A percentile compares a stretch with the other conserved stretches of the same genome.
Evolutionary conservation across 1,140 invertebrate species (phyloP).

Genomic region (Psix sp.): DNA sequence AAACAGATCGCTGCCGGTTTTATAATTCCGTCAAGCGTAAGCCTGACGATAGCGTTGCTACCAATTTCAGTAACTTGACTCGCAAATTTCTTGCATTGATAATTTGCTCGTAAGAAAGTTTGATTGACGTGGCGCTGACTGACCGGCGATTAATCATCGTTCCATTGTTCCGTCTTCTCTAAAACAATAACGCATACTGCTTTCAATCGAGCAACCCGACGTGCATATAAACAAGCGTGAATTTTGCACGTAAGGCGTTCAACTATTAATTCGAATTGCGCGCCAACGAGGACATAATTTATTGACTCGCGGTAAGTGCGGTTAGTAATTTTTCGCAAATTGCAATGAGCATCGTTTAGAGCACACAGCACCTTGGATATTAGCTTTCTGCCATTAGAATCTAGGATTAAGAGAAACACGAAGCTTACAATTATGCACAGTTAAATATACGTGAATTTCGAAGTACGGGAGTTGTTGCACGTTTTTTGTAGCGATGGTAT

Average conservation of each 20-base stretch:
- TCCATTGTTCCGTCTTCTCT: constrained; percentile 14
- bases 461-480: not conserved
- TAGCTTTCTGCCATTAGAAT: too few relatives aligned
- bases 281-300: too few relatives aligned
- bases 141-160: constrained; percentile 22
- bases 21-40: constrained; percentile 38
- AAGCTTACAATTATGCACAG: too few relatives aligned
- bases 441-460: too few relatives aligned
- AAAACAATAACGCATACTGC: constrained; percentile 14
- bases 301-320: too few relatives aligned
- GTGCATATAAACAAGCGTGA: constrained; percentile 20
- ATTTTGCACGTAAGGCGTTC: not conserved
- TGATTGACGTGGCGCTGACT: constrained; percentile 21
- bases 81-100: constrained; percentile 23
- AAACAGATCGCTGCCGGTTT: constrained; percentile 57
- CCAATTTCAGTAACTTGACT: constrained; percentile 18
- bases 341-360: too few relatives aligned
- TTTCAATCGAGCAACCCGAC: constrained; percentile 16
- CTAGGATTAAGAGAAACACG: too few relatives aligned
- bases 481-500: constrained; percentile 2
- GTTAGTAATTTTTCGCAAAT: too few relatives aligned
- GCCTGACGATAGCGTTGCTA: not conserved
- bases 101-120: not conserved
- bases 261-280: too few relatives aligned
- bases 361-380: too few relatives aligned